Evolutionary conservation across 2,797 vertebrate genomes (phyloP).

Genomic region (Phoebastria nigripes): DNA sequence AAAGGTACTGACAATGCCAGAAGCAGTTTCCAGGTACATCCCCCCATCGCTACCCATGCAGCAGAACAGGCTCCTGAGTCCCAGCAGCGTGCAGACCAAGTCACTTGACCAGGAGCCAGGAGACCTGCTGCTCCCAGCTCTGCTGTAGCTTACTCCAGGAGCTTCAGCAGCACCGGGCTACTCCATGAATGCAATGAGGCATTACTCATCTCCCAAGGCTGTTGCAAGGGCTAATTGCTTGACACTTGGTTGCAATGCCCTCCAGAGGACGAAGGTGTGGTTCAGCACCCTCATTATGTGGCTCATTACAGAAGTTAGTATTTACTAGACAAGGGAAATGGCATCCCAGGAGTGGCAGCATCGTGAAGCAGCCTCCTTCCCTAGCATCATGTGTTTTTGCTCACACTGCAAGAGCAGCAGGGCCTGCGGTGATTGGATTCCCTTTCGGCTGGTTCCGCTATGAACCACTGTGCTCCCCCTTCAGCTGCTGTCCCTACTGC

Average conservation of each 20-base stretch:
- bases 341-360: neutral
- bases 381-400: neutral
- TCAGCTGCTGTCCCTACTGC: neutral
- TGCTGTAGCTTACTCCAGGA: neutral
- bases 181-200: neutral
- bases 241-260: neutral
- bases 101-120: neutral
- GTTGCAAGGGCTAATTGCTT: neutral
- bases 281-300: neutral
- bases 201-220: neutral
- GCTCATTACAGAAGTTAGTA: neutral
- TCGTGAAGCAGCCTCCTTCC: neutral
- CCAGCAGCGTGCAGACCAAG: neutral
- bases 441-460: neutral
- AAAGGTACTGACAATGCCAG: neutral
- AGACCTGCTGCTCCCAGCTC: neutral
- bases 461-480: accelerated
- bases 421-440: neutral
- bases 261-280: neutral
- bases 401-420: neutral
- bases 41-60: neutral
- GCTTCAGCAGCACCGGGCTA: neutral
- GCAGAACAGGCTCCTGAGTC: neutral
- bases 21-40: neutral
- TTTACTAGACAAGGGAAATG: neutral